phyloP scores from a whole-genome alignment of 2,888 invertebrate species.

The Sesia apiformis region DNA sequence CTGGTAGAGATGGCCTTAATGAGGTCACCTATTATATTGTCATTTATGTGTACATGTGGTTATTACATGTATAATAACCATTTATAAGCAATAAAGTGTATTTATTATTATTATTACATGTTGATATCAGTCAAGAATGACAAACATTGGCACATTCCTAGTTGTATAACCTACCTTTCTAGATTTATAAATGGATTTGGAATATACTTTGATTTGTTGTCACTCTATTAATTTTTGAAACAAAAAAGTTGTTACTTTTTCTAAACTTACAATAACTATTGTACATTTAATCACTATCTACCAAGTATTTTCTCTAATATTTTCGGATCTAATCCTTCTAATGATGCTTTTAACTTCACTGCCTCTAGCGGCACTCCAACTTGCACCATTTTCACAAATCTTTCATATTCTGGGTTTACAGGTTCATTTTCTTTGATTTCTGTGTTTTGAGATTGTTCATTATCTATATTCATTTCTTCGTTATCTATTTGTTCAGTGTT shows the following conservation, averaged over 20 bases:
- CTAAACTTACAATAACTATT: neutral
- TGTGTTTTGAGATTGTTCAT: neutral
- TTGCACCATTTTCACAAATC: conserved; percentile 91
- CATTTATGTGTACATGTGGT: too few relatives aligned
- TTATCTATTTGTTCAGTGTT: neutral
- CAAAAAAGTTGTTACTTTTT: neutral
- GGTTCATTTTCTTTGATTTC: conserved; percentile 15
- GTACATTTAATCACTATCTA: conserved; percentile 18
- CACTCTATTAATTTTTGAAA: neutral
- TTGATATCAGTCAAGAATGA: too few relatives aligned
- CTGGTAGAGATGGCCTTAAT: too few relatives aligned
- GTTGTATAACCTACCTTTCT: too few relatives aligned
- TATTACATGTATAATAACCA: too few relatives aligned
- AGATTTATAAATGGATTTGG: too few relatives aligned
- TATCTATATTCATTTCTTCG: neutral
- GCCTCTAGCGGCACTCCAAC: conserved; percentile 90
- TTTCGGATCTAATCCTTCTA: conserved; percentile 87
- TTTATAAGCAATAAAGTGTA: too few relatives aligned
- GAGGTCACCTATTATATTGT: too few relatives aligned
- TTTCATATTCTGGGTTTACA: conserved; percentile 80
- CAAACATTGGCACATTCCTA: too few relatives aligned
- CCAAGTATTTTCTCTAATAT: conserved; percentile 73
- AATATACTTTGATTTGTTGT: too few relatives aligned
- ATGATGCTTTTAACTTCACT: conserved; percentile 85
- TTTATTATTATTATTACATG: too few relatives aligned